Percentiles rank a stretch among this genome's conserved stretches.
Evolutionary conservation across 2,888 invertebrate genomes (phyloP).

Genomic region (Odontomyia ornata): DNA sequence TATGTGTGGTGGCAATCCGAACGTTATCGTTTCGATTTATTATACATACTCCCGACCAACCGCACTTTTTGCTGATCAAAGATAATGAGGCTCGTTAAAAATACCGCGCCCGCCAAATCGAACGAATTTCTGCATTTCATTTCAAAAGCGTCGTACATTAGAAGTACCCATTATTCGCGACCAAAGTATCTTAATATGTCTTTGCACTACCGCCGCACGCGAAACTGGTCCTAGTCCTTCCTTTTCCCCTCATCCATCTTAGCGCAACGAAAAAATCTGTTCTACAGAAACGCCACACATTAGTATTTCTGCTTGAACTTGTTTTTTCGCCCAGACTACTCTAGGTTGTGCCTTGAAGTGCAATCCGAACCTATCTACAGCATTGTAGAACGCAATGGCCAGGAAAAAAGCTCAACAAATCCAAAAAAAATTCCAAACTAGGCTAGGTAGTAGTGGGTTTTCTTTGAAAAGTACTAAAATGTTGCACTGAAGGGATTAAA

Average conservation of each 20-base stretch:
- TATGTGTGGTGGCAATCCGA: too few species aligned
- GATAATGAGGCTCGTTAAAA: too few species aligned
- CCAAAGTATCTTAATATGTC: constrained; percentile 4
- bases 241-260: background rate
- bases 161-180: background rate
- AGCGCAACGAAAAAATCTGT: background rate
- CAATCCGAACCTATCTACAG: background rate
- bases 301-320: constrained; percentile 2
- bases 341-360: background rate
- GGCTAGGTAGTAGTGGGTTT: constrained; percentile 6
- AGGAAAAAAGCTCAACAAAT: constrained; percentile 19
- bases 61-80: too few species aligned
- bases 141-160: background rate
- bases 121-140: background rate
- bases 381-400: too few species aligned
- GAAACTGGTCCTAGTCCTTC: constrained; percentile 21
- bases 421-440: constrained; percentile 17
- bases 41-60: too few species aligned
- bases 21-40: too few species aligned
- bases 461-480: constrained; percentile 8
- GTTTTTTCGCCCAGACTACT: constrained; percentile 1
- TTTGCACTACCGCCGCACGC: background rate
- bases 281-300: background rate
- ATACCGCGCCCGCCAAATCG: constrained; percentile 5
- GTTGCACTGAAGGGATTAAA: constrained; percentile 30